Evolutionary conservation across 2,113 vertebrate genomes (phyloP).

Genomic region (Eclectus roratus): DNA sequence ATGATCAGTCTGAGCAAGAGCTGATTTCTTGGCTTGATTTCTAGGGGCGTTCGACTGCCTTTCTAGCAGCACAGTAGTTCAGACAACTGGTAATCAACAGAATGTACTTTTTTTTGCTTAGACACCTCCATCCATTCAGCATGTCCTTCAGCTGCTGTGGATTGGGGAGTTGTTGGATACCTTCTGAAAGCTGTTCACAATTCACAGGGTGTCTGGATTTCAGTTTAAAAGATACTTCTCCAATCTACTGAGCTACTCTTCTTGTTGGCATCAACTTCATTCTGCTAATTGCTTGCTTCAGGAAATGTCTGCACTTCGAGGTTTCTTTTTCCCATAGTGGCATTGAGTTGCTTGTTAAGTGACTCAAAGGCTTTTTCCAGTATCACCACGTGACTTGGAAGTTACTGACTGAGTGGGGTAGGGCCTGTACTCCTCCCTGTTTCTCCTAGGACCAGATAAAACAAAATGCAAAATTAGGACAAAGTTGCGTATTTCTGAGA

Average conservation of each 20-base stretch:
- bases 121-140: neutral
- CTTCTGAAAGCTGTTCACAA: neutral
- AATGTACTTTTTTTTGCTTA: neutral
- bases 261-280: neutral
- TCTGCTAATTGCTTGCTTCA: conserved; percentile 26
- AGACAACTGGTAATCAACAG: neutral
- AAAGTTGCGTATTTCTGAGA: neutral
- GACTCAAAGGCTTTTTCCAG: neutral
- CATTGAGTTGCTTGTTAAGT: neutral
- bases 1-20: neutral
- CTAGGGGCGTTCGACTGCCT: neutral
- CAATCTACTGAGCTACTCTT: neutral
- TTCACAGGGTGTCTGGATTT: neutral
- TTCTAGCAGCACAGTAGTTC: neutral
- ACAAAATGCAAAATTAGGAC: neutral
- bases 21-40: neutral
- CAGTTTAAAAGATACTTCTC: neutral
- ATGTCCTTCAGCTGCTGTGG: neutral
- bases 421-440: neutral
- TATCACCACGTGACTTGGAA: neutral
- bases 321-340: conserved; percentile 5
- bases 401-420: neutral
- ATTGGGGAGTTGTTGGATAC: neutral
- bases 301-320: conserved; percentile 36
- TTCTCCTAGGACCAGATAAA: neutral